Evolutionary conservation across 2,113 vertebrate genomes (phyloP).

Genomic region (Chaetops frenatus): DNA sequence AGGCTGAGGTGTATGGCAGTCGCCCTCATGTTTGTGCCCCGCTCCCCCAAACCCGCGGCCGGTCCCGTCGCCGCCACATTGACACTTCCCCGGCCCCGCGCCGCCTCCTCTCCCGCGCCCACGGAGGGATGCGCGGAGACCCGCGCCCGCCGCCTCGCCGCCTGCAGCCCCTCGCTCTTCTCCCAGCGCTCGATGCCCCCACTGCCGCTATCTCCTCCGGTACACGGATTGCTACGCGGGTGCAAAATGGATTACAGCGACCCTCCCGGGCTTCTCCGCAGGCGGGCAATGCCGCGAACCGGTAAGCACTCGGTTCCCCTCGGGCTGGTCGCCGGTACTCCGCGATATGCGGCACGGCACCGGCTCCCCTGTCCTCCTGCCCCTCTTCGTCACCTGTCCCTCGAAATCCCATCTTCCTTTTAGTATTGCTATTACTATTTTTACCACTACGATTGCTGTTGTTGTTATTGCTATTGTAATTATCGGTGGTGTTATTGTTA

Average conservation of each 20-base stretch:
- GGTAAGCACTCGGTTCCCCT: constrained; percentile 59
- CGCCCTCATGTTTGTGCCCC: constrained; percentile 18
- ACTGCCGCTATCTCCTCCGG: neutral
- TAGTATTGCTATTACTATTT: neutral
- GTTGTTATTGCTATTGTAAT: neutral
- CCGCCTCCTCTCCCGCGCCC: neutral
- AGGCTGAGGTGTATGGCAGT: constrained; percentile 73
- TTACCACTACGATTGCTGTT: neutral
- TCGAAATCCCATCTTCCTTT: neutral
- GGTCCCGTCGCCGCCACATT: neutral
- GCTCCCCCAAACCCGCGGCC: neutral
- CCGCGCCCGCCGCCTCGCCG: neutral
- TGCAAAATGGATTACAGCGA: constrained; percentile 70
- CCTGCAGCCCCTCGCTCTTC: neutral
- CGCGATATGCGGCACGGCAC: neutral
- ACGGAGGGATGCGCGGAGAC: neutral
- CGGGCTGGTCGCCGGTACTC: neutral
- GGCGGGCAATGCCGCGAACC: neutral
- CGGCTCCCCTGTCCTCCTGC: neutral
- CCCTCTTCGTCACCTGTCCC: neutral
- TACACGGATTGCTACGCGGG: constrained; percentile 10
- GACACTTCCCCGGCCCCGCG: neutral
- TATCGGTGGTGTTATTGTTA: neutral
- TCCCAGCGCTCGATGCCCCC: neutral
- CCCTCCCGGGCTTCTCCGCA: constrained; percentile 14